These are phyloP conservation scores for Porphyrio hochstetteri DNA, from an alignment of 2,113 vertebrate species.

Conservation along the genomic window DNA sequence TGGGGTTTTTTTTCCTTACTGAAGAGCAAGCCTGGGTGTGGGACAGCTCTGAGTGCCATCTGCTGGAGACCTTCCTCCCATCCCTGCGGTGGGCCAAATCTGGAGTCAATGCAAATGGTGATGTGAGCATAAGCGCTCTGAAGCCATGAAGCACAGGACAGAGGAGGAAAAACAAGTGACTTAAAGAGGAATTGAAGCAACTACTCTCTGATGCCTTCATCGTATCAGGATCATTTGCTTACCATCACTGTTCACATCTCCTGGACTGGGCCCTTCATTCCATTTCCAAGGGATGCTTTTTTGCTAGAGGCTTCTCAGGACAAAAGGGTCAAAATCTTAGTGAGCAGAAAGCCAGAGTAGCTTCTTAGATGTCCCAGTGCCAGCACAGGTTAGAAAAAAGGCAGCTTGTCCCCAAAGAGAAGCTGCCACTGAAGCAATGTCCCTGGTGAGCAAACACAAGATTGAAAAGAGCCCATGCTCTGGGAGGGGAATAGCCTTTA, in stretches of 20 bases:
- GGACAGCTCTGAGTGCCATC: constrained; percentile 63
- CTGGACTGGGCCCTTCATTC: accelerated
- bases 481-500: background rate
- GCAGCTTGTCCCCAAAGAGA: background rate
- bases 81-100: background rate
- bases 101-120: background rate
- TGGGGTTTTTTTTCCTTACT: background rate
- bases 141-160: background rate
- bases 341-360: background rate
- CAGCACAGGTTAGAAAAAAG: background rate
- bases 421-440: background rate
- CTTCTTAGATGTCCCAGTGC: background rate
- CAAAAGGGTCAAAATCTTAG: background rate
- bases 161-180: background rate
- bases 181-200: background rate
- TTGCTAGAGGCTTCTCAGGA: background rate
- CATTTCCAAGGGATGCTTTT: background rate
- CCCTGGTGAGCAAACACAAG: background rate
- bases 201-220: background rate
- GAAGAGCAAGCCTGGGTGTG: background rate
- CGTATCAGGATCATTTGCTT: background rate
- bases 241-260: background rate
- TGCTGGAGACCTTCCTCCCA: constrained; percentile 47
- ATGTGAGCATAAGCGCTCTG: background rate
- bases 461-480: background rate